Percentiles rank a stretch among this genome's conserved stretches.
Conservation (phyloP, 2,797 vertebrate species). For the Liparis tanakae region DNA sequence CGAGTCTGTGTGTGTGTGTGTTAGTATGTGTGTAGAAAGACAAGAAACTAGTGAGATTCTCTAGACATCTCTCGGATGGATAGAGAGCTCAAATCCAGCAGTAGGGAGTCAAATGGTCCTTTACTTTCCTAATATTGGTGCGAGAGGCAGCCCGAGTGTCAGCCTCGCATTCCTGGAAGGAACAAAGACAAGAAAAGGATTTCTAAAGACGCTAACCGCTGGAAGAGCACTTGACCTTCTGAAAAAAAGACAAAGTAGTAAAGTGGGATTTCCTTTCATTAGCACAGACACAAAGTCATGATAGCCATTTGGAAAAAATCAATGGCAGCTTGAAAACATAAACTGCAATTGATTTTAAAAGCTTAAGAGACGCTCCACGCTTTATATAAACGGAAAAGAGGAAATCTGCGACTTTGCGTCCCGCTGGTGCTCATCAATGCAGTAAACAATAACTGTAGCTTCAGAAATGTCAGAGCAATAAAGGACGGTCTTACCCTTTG, state of each 20-base stretch:
- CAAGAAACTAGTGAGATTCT: background rate
- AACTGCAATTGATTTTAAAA: constrained; percentile 55
- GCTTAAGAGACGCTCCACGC: constrained; percentile 32
- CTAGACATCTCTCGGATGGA: background rate
- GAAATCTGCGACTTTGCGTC: constrained; percentile 23
- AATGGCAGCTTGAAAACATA: constrained; percentile 63
- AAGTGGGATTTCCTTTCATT: constrained; percentile 62
- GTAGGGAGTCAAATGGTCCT: background rate
- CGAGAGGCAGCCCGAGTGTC: background rate
- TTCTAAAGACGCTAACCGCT: background rate
- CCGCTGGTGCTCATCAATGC: constrained; percentile 44
- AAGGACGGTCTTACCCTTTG: constrained; percentile 17
- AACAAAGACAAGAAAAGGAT: constrained; percentile 23
- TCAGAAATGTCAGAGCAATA: constrained; percentile 34
- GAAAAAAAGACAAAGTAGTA: constrained; percentile 3
- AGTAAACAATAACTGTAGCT: constrained; percentile 16
- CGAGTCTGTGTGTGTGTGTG: constrained; percentile 1
- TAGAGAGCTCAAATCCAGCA: background rate
- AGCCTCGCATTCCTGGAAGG: constrained; percentile 9
- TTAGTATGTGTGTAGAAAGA: background rate
- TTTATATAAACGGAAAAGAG: constrained; percentile 34
- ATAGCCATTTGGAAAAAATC: constrained; percentile 60
- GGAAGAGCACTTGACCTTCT: constrained; percentile 45
- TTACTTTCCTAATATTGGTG: background rate
- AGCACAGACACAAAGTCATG: constrained; percentile 55